phyloP scores from a whole-genome alignment of 2,888 invertebrate genomes.

The Drosophila picticornis region DNA sequence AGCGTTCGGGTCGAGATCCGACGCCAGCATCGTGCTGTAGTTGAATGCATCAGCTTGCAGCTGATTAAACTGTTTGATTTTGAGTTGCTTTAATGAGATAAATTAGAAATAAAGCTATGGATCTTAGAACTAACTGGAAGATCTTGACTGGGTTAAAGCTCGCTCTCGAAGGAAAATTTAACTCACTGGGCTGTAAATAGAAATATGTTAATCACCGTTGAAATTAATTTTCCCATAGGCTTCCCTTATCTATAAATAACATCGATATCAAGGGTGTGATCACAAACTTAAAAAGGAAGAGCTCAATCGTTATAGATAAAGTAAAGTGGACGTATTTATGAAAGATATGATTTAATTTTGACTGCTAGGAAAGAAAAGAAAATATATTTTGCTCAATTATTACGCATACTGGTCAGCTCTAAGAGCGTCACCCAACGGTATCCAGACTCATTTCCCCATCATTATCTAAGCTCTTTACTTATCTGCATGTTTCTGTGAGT shows the following conservation, averaged over 20 bases:
- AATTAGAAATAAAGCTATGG: background rate
- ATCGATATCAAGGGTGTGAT: too few species aligned
- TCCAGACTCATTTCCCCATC: background rate
- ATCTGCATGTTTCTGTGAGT: background rate
- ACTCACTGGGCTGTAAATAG: background rate
- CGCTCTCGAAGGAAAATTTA: background rate
- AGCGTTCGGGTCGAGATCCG: constrained; percentile 95
- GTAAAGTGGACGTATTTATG: too few species aligned
- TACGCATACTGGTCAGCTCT: constrained; percentile 2
- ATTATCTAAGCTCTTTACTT: background rate
- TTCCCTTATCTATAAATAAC: too few species aligned
- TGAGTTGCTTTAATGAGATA: background rate
- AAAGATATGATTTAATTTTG: background rate
- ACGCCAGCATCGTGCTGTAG: constrained; percentile 98
- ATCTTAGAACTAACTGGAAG: background rate
- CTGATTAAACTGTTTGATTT: background rate
- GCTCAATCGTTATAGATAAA: too few species aligned
- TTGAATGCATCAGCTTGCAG: constrained; percentile 86
- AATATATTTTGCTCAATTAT: background rate
- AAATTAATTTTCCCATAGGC: background rate
- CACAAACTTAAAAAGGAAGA: too few species aligned
- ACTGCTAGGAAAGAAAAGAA: background rate
- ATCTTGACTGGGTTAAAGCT: background rate
- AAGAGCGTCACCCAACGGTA: background rate
- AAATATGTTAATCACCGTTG: too few species aligned